Base-by-base conservation (phyloP, 2,797 vertebrate species). In the Acanthurus leucopareius region DNA sequence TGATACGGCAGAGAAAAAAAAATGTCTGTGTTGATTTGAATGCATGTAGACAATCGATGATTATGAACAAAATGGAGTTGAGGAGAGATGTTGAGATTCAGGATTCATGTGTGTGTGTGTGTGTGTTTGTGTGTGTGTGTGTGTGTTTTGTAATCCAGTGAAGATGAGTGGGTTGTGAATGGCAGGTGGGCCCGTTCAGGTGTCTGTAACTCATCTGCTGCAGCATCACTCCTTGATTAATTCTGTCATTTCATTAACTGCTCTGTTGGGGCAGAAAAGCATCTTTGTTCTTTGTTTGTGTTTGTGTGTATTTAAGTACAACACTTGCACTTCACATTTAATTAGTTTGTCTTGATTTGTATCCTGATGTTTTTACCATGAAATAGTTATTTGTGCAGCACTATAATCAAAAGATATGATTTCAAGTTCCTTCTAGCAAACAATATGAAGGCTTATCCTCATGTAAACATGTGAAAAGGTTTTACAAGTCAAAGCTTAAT, bases 161-260 rank as follows among this genome's bases (percentile, higher is more conserved):
- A 73, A 49, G 72, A 61, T 70, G 11, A 40, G 54, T 14, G 25
- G 32, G 32, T 7, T 58, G 56, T 67, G 62, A 66, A 44, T 48
- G 59, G 53, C 73, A 75, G 67, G 60, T 45, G 48, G 51, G 48
- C n/a, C 38, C 19, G 40, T 28, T 79, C 22, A 49, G 40, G 19
- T 61, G 73, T 54, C n/a, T 68, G 35, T 7, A 75, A 44, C 44
- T 80, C 32, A 71, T 75, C 53, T 75, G 49, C 47, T 71, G 22
- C n/a, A 59, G 40, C 53, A 62, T 69, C 69, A 65, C 66, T 64
- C 53, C 11, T 61, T 79, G 72, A 88, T 86, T 69, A 87, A 67
- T 81, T 72, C 64, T 88, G 82, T 82, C 82, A 82, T 62, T 45
- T 78, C 70, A 86, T 90, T 85, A 88, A 73, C 64, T 51, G 59